phyloP scores from a whole-genome alignment of 2,113 vertebrate genomes.

The Ursus arctos region DNA sequence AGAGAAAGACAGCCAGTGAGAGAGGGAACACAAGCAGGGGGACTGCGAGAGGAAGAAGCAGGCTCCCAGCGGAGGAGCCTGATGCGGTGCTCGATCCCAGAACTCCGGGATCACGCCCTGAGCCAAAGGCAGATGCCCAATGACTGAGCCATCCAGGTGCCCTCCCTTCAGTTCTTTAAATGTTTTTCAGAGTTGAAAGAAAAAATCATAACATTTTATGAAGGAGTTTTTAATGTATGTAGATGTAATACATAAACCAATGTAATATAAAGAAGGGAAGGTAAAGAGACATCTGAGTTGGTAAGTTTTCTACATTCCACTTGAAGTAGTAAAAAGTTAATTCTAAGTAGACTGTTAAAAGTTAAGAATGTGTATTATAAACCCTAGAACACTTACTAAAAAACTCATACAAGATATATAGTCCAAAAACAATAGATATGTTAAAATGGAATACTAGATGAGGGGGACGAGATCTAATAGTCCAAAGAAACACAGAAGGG shows the following conservation, averaged over 20 bases:
- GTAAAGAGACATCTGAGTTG: not conserved
- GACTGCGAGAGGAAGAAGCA: too few species aligned
- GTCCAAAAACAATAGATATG: not conserved
- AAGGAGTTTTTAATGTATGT: not conserved
- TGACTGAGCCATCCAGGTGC: too few species aligned
- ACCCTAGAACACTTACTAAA: not conserved
- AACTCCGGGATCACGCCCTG: too few species aligned
- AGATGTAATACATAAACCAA: not conserved
- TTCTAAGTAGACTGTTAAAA: not conserved
- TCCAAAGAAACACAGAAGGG: not conserved
- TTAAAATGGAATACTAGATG: not conserved
- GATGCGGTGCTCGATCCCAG: too few species aligned
- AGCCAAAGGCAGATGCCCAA: too few species aligned
- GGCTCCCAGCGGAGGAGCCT: too few species aligned
- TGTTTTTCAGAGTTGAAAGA: not conserved
- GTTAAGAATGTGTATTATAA: not conserved
- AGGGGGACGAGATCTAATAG: not conserved
- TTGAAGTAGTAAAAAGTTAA: not conserved
- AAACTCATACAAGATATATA: not conserved
- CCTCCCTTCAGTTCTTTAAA: not conserved
- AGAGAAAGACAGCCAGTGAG: too few species aligned
- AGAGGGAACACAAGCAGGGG: too few species aligned
- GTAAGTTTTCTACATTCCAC: not conserved
- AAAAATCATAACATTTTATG: not conserved
- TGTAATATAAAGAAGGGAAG: not conserved